Conservation (phyloP, 2,888 invertebrate species). For the Bimastos eiseni region DNA sequence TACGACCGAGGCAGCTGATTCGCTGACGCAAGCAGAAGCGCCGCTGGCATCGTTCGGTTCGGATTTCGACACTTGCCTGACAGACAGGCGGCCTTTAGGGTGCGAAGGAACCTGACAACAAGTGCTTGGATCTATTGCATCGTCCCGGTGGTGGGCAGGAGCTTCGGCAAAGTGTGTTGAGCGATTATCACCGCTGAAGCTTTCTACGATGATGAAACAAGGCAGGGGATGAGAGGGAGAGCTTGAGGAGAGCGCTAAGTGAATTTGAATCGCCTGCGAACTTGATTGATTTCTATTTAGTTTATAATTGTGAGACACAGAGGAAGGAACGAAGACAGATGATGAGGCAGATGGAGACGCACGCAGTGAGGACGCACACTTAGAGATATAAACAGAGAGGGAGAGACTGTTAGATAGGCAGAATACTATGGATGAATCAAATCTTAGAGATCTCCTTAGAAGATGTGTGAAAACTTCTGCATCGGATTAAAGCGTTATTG, state of each 20-base stretch:
- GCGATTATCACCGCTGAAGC: neutral
- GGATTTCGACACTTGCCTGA: neutral
- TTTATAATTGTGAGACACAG: neutral
- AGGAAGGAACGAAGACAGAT: neutral
- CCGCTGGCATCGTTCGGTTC: neutral
- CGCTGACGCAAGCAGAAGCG: neutral
- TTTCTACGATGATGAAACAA: neutral
- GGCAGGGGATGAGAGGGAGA: neutral
- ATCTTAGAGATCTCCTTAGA: neutral
- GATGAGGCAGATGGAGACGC: neutral
- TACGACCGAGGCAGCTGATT: neutral
- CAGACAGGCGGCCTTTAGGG: neutral
- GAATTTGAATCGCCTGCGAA: neutral
- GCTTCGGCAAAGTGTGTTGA: neutral
- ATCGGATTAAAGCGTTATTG: neutral
- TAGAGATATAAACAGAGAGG: neutral
- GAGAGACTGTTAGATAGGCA: neutral
- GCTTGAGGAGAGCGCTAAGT: neutral
- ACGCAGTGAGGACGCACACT: neutral
- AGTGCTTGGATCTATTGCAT: neutral
- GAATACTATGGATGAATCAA: neutral
- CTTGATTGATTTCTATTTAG: constrained; percentile 2
- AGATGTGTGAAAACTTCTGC: neutral
- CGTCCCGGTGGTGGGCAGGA: neutral
- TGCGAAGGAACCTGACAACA: neutral